Evolutionary conservation across 2,888 invertebrate genomes (phyloP).

Genomic region (Ectemnius continuus): DNA sequence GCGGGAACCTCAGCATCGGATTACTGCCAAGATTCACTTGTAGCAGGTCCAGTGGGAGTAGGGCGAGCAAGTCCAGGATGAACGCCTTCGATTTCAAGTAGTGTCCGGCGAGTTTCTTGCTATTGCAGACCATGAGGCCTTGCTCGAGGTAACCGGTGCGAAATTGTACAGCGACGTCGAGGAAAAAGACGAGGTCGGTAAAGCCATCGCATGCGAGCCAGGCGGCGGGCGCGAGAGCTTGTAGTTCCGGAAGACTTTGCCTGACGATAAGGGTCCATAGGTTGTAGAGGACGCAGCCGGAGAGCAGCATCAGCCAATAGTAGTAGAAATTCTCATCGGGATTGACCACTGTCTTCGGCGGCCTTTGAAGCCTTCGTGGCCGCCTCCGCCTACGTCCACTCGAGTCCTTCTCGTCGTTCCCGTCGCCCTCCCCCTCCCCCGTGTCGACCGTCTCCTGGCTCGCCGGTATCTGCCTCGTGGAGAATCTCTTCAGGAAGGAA

Average conservation of each 20-base stretch:
- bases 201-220: conserved; percentile 92
- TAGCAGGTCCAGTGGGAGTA: conserved; percentile 92
- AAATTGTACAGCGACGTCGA: conserved; percentile 94
- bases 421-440: conserved; percentile 83
- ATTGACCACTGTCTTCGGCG: conserved; percentile 91
- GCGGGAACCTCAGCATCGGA: conserved; percentile 92
- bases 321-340: conserved; percentile 98
- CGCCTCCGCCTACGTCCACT: conserved; percentile 81
- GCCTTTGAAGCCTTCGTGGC: conserved; percentile 84
- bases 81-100: conserved; percentile 92
- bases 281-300: conserved; percentile 94
- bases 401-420: conserved; percentile 79
- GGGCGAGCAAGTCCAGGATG: conserved; percentile 88
- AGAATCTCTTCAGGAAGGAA: conserved; percentile 95
- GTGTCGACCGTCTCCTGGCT: conserved; percentile 90
- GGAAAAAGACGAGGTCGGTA: conserved; percentile 91
- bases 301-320: conserved; percentile 95
- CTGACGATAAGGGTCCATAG: conserved; percentile 97
- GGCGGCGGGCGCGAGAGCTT: conserved; percentile 85
- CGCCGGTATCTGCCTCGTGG: conserved; percentile 93
- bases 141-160: conserved; percentile 97
- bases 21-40: conserved; percentile 90
- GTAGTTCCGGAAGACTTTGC: conserved; percentile 95
- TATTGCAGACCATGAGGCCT: conserved; percentile 96
- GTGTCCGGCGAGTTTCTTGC: conserved; percentile 92